Evolutionary conservation across 2,797 vertebrate genomes (phyloP), one percentile per base, ranked within the genome.

Genomic region (Cyprinodon diabolis): DNA sequence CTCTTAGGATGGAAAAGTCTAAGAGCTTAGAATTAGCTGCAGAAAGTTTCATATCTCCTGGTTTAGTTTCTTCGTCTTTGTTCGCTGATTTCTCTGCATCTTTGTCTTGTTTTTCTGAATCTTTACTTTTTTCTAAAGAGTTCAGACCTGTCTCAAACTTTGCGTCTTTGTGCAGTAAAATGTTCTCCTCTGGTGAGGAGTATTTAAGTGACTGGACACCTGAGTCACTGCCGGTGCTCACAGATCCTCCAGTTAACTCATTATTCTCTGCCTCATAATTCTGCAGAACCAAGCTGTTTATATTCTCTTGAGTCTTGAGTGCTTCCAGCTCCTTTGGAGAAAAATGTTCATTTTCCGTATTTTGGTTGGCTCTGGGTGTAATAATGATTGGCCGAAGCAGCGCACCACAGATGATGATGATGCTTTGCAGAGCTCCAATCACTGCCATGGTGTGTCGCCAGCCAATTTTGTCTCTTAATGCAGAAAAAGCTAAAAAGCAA

Each of bases 1-100:
- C 96, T 82, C 76, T 94, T 85, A 99, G 93, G 80, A 99, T 87
- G 1, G 96, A 96, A 72, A 99, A 97, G 93, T 99, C 97, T 48
- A 97, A 75, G 17, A 97, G 84, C 62, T 86, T 94, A 6, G 70
- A 43, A 2, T n/a, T 86, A 19, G 75, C 87, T 7, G 47, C 11
- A 0, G 71, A 25, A 1, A 13, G 49, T 0, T 76, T 87, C 82
- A 90, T 86, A 81, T 68, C 62, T 6, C 49, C 68, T 1, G 55
- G 43, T 68, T 70, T 71, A 1, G 51, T 55, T 66, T 58, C 69
- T 40, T 75, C 60, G 8, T 58, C 63, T 54, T 75, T 66, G 4
- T 55, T 8, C 6, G 4, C 23, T 37, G 60, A 74, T 71, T 86
- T 82, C 25, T 83, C 73, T 3, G 12, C 17, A 13, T 75, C 77